phyloP scores from a whole-genome alignment of 2,888 invertebrate genomes.

The Cylindroiulus punctatus region DNA sequence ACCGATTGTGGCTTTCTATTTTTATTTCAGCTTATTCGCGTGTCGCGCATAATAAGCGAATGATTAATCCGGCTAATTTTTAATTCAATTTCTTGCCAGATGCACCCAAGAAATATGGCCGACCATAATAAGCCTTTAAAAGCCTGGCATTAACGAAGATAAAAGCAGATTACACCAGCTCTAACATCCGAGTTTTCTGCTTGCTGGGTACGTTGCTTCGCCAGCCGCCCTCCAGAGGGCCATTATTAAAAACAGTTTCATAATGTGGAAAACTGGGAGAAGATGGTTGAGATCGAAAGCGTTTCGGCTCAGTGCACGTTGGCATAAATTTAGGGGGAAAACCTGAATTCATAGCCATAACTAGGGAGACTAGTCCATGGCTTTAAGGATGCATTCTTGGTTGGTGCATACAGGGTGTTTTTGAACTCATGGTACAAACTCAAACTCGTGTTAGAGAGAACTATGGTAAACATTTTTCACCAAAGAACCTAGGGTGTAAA shows the following conservation, averaged over 20 bases:
- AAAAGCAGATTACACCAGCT: constrained; percentile 17
- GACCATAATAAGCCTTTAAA: constrained; percentile 38
- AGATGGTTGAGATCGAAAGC: background rate
- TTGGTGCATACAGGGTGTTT: no score
- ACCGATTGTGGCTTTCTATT: background rate
- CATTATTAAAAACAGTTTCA: constrained; percentile 20
- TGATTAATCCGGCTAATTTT: constrained; percentile 33
- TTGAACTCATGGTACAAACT: no score
- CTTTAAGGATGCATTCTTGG: background rate
- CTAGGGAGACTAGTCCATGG: background rate
- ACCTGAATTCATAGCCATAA: background rate
- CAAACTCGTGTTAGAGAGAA: no score
- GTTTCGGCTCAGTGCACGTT: background rate
- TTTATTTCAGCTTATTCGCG: background rate
- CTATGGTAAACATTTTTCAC: no score
- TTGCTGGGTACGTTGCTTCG: background rate
- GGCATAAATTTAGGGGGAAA: background rate
- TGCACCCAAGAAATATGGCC: constrained; percentile 22
- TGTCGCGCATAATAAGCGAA: background rate
- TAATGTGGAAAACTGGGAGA: constrained; percentile 3
- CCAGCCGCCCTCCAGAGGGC: background rate
- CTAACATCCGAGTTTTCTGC: background rate
- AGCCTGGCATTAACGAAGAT: constrained; percentile 33
- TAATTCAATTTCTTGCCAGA: background rate
- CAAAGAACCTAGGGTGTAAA: no score